A percentile compares a stretch with the other conserved stretches of the same genome.
phyloP scores from a whole-genome alignment of 2,888 invertebrate genomes.

The Penaeus monodon region DNA sequence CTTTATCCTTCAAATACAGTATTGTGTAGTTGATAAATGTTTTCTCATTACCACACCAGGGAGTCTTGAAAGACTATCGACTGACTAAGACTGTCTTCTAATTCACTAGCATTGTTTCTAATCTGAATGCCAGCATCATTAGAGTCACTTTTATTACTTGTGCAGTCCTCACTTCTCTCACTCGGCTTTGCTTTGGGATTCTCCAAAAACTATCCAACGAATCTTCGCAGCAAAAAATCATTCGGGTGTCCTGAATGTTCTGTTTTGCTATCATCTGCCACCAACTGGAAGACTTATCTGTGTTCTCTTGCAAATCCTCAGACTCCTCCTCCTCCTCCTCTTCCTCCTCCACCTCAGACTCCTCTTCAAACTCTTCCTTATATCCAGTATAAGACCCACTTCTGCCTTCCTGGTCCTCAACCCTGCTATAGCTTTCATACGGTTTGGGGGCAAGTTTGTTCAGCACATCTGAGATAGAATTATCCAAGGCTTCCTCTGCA shows the following conservation, averaged over 20 bases:
- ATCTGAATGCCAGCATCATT: background rate
- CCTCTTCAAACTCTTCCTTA: background rate
- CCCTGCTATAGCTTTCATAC: no score
- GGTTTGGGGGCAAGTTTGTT: no score
- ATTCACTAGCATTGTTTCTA: slow-evolving; percentile 1
- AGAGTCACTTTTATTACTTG: slow-evolving; percentile 9
- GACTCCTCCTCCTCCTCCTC: background rate
- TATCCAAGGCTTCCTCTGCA: no score
- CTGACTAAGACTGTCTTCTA: background rate
- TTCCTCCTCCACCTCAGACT: background rate
- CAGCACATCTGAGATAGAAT: no score
- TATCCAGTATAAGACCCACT: background rate
- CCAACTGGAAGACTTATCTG: background rate
- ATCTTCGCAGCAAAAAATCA: slow-evolving; percentile 20
- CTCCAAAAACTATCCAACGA: slow-evolving; percentile 40
- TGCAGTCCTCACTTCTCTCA: background rate
- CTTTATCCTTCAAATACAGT: background rate
- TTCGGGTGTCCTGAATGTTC: background rate
- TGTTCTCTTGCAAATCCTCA: background rate
- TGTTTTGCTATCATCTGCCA: background rate
- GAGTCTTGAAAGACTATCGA: slow-evolving; percentile 31
- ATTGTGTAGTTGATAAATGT: background rate
- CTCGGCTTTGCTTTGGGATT: slow-evolving; percentile 8
- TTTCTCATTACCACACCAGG: background rate
- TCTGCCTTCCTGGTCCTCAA: no score